These are phyloP conservation scores for Anorthoa munda DNA, from an alignment of 2,888 invertebrate genomes.

Conservation along the genomic window DNA sequence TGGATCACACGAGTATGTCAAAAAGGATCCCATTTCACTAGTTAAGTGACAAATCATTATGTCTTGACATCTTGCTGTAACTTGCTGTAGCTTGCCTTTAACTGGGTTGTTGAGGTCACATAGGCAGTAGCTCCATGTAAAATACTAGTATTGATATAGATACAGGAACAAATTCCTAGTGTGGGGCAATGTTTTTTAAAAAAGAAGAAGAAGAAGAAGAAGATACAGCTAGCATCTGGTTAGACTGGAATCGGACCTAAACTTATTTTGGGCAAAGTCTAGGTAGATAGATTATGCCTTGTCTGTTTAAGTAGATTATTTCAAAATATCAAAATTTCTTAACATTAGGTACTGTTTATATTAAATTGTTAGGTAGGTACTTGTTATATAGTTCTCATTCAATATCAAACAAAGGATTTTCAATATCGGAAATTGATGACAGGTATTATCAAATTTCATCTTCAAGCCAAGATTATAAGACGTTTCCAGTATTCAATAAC, in stretches of 20 bases:
- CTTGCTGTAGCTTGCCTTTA: too few relatives aligned
- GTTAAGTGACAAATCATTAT: background rate
- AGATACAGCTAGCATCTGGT: too few relatives aligned
- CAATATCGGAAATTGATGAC: conserved; percentile 27
- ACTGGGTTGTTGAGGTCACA: too few relatives aligned
- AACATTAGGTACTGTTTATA: background rate
- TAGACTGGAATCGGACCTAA: too few relatives aligned
- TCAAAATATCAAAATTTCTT: background rate
- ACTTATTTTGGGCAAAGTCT: too few relatives aligned
- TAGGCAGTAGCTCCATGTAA: too few relatives aligned
- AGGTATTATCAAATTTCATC: conserved; percentile 52
- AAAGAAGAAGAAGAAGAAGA: too few relatives aligned
- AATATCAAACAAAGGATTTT: conserved; percentile 20
- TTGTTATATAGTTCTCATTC: conserved; percentile 6
- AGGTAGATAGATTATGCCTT: too few relatives aligned
- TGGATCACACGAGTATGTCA: background rate
- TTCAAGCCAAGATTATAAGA: conserved; percentile 18
- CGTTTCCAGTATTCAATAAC: conserved; percentile 42
- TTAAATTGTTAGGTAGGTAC: background rate
- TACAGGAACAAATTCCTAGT: too few relatives aligned
- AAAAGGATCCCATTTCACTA: background rate
- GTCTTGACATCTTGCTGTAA: too few relatives aligned
- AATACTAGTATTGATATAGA: too few relatives aligned
- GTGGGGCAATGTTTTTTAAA: too few relatives aligned
- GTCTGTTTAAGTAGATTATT: background rate